Percentiles rank a stretch among this genome's conserved stretches.
Evolutionary conservation across 2,113 vertebrate species (phyloP).

Genomic region (Chrysemys picta): DNA sequence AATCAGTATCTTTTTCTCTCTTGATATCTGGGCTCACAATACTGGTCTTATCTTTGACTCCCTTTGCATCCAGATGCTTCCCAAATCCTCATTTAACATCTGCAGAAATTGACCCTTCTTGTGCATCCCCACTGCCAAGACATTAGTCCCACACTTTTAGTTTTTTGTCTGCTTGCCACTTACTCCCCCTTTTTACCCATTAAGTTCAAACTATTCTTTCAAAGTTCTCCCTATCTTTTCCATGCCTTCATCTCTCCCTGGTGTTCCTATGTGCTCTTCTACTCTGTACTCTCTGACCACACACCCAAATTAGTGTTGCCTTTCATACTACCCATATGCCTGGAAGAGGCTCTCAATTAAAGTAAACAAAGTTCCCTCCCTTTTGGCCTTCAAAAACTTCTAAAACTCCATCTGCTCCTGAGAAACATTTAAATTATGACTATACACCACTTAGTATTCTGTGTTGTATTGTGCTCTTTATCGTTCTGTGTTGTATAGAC

Average conservation of each 20-base stretch:
- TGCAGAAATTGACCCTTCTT: conserved; percentile 37
- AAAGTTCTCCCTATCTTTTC: not conserved
- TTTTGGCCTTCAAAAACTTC: not conserved
- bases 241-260: not conserved
- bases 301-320: not conserved
- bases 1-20: conserved; percentile 24
- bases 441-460: not conserved
- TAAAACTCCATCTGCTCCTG: conserved; percentile 2
- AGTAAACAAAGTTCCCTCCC: conserved; percentile 16
- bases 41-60: conserved; percentile 11
- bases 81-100: conserved; percentile 47
- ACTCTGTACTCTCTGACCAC: not conserved
- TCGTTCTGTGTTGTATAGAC: not conserved
- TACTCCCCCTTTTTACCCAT: not conserved
- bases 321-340: not conserved
- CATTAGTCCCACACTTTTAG: not conserved
- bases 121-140: conserved; percentile 8
- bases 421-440: not conserved
- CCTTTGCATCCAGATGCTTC: conserved; percentile 46
- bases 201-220: not conserved
- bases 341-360: conserved; percentile 5
- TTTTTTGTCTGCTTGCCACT: not conserved
- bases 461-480: not conserved
- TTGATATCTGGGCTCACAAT: conserved; percentile 29
- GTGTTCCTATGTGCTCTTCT: not conserved